These are phyloP conservation scores for Trematomus loennbergii DNA, from an alignment of 2,113 vertebrate species.

Conservation along the genomic window DNA sequence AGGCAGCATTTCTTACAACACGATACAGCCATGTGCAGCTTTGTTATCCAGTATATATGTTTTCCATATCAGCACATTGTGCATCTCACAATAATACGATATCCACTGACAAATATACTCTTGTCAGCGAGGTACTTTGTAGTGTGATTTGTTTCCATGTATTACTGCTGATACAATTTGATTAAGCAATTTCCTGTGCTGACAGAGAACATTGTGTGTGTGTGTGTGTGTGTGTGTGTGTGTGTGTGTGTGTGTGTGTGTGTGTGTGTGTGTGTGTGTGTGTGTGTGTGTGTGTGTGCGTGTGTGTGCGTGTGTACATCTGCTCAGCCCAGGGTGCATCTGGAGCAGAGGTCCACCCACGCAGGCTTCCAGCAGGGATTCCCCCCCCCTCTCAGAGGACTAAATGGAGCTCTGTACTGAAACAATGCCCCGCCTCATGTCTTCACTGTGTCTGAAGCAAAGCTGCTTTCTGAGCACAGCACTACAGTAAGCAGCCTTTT, in stretches of 20 bases:
- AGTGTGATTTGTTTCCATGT: conserved; percentile 44
- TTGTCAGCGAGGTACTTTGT: conserved; percentile 26
- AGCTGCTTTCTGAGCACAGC: conserved; percentile 27
- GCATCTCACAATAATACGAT: conserved; percentile 30
- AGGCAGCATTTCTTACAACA: conserved; percentile 11
- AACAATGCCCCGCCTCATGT: conserved; percentile 56
- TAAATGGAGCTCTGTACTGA: conserved; percentile 59
- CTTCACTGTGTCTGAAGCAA: conserved; percentile 26
- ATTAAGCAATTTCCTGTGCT: conserved; percentile 76
- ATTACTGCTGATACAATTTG: conserved; percentile 60
- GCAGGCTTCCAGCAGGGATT: conserved; percentile 57
- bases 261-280: conserved; percentile 9
- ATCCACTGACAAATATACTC: conserved; percentile 53
- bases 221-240: conserved; percentile 27
- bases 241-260: conserved; percentile 19
- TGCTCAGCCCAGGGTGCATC: conserved; percentile 66
- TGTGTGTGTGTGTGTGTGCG: conserved; percentile 34
- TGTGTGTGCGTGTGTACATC: conserved; percentile 39
- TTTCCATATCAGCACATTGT: conserved; percentile 21
- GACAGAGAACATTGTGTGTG: conserved; percentile 54
- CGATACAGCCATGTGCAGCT: background rate
- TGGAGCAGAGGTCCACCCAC: conserved; percentile 74
- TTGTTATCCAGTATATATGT: background rate
- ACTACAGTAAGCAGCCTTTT: background rate
- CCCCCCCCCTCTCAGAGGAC: conserved; percentile 37